Percentiles rank a stretch among this genome's conserved stretches.
Evolutionary conservation across 2,888 invertebrate genomes (phyloP).

Genomic region (Latrodectus hesperus): DNA sequence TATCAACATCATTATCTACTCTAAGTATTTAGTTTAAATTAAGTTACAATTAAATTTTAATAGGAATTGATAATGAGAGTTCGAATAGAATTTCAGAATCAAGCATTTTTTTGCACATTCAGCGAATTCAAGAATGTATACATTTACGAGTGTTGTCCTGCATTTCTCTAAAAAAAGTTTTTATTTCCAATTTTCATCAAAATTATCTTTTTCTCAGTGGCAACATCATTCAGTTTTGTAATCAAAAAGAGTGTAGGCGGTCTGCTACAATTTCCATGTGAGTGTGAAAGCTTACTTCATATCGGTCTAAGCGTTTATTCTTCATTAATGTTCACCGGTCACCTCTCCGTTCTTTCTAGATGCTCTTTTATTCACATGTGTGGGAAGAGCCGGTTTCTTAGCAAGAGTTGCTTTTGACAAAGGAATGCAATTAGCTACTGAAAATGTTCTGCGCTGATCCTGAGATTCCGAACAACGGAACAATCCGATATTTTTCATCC

Average conservation of each 20-base stretch:
- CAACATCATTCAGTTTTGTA: constrained; percentile 38
- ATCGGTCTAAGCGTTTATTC: constrained; percentile 18
- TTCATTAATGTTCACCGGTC: not conserved
- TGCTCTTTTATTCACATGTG: constrained; percentile 10
- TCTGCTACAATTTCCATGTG: constrained; percentile 39
- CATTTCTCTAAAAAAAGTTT: too few relatives aligned
- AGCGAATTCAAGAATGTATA: too few relatives aligned
- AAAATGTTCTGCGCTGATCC: constrained; percentile 47
- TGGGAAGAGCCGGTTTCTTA: constrained; percentile 18
- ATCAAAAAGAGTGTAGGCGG: constrained; percentile 59
- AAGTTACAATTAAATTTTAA: too few relatives aligned
- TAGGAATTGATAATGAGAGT: too few relatives aligned
- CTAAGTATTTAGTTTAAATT: too few relatives aligned
- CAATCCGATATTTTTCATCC: constrained; percentile 16
- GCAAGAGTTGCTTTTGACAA: constrained; percentile 4
- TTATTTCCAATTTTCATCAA: too few relatives aligned
- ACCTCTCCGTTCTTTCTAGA: not conserved
- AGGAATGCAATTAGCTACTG: not conserved
- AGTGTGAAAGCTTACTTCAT: constrained; percentile 4
- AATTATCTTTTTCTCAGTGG: constrained; percentile 2
- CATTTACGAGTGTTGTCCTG: too few relatives aligned
- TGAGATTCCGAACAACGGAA: constrained; percentile 20
- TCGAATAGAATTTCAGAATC: too few relatives aligned
- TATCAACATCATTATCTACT: too few relatives aligned
- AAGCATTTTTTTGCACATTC: too few relatives aligned